Conservation (phyloP, 2,888 invertebrate genomes). For the Lepidonotus clava region DNA sequence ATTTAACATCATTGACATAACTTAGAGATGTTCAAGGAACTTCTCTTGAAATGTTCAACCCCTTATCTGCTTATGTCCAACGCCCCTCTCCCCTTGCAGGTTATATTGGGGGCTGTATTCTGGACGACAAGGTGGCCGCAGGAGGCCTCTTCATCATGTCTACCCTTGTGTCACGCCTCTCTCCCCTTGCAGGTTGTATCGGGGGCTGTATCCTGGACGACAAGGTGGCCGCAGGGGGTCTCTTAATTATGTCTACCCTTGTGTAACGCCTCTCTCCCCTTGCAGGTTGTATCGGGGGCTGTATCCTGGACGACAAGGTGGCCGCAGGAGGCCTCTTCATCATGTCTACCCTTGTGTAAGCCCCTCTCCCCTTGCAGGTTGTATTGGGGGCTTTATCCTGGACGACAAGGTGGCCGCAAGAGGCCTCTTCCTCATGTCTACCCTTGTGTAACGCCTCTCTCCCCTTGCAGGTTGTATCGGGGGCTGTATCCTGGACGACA, state of each 20-base stretch:
- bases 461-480: slow-evolving; percentile 10
- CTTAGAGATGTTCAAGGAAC: no score
- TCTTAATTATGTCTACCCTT: neutral
- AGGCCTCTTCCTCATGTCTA: no score
- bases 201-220: slow-evolving; percentile 8
- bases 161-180: no score
- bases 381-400: no score
- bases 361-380: no score
- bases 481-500: slow-evolving; percentile 46
- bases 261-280: no score
- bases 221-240: neutral
- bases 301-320: slow-evolving; percentile 43
- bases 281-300: slow-evolving; percentile 36
- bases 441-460: no score
- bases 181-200: neutral
- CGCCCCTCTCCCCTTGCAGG: neutral
- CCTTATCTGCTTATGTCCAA: no score
- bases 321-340: slow-evolving; percentile 49
- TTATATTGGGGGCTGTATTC: slow-evolving; percentile 33
- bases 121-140: slow-evolving; percentile 45
- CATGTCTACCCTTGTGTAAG: no score
- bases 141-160: slow-evolving; percentile 53
- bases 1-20: no score
- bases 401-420: no score
- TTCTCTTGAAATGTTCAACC: no score